Conservation (phyloP, 1,140 invertebrate species). For the Drosophila tani region DNA sequence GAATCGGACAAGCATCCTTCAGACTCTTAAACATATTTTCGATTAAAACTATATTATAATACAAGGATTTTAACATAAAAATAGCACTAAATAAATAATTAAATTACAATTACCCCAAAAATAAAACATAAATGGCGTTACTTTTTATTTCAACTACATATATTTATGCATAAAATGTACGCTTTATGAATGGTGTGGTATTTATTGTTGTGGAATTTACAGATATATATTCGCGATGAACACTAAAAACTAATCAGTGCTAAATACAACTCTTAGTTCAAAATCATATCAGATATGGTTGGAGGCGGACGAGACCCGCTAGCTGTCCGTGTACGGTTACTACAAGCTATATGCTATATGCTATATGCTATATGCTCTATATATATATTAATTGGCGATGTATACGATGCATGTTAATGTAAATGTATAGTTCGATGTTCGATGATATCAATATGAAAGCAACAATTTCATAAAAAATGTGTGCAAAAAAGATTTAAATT, state of each 20-base stretch:
- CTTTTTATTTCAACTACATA: constrained; percentile 55
- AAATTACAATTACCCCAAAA: no score
- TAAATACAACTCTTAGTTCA: constrained; percentile 76
- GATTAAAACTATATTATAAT: no score
- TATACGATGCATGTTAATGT: constrained; percentile 41
- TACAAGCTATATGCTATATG: constrained; percentile 14
- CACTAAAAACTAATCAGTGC: constrained; percentile 77
- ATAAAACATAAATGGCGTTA: constrained; percentile 14
- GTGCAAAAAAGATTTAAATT: constrained; percentile 50
- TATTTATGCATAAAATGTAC: constrained; percentile 20
- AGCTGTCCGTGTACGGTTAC: constrained; percentile 50
- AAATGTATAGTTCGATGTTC: constrained; percentile 49
- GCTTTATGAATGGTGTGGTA: constrained; percentile 33
- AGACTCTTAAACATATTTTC: no score
- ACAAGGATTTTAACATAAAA: no score
- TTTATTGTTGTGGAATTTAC: constrained; percentile 38
- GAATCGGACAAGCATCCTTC: no score
- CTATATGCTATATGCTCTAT: constrained; percentile 6
- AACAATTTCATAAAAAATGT: constrained; percentile 66
- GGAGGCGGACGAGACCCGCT: constrained; percentile 41
- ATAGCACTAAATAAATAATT: no score
- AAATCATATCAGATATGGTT: constrained; percentile 45
- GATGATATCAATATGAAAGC: constrained; percentile 83
- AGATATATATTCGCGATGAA: constrained; percentile 43
- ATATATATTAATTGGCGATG: constrained; percentile 35